Evolutionary conservation across 23 tunicate genomes (phyloP), one percentile per base, ranked within the genome.

Genomic region (Ciona savignyi): DNA sequence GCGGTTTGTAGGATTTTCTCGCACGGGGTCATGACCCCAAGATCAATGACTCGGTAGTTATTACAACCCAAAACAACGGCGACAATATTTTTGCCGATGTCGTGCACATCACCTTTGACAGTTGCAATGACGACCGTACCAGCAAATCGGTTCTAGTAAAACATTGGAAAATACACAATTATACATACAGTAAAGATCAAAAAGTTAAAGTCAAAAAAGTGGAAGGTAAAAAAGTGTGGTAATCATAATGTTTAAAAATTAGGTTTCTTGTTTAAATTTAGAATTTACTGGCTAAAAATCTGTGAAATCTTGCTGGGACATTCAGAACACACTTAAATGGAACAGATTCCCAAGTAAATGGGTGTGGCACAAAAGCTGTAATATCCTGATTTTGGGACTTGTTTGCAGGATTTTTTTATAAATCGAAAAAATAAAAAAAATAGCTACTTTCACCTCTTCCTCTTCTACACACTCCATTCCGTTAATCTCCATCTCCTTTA

Each of bases 101-200:
- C 97, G 63, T 90, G 97, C n/a, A 90, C 97, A 70, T 90, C 97
- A 1, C 97, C 97, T 64, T 81, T 83, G 62, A 90, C 97, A 22
- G 97, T 90, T 63, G 97, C 97, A 32, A 90, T 70, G 70, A 90
- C 86, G 6, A 90, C 78, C 6, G 97, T 90, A 1, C 97, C 97
- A 48, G 68, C 74, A 56, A 63, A 79, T 11, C 72, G 85, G 23
- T 60, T 74, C 89, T 84, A 66, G 20, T 11, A 6, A 21, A 30
- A 70, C 11, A 30, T n/a, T n/a, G n/a, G n/a, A n/a, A n/a, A n/a
- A 29, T 51, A 21, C 20, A 51, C 19, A 51, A 51, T 51, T 51
- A 21, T 15, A 51, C 62, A 51, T 19, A n/a, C n/a, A n/a, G n/a
- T n/a, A n/a, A n/a, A n/a, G n/a, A 65, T 9, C 23, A 15, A 65